Evolutionary conservation across 2,888 invertebrate genomes (phyloP).

Genomic region (Agrenia bidenticulata): DNA sequence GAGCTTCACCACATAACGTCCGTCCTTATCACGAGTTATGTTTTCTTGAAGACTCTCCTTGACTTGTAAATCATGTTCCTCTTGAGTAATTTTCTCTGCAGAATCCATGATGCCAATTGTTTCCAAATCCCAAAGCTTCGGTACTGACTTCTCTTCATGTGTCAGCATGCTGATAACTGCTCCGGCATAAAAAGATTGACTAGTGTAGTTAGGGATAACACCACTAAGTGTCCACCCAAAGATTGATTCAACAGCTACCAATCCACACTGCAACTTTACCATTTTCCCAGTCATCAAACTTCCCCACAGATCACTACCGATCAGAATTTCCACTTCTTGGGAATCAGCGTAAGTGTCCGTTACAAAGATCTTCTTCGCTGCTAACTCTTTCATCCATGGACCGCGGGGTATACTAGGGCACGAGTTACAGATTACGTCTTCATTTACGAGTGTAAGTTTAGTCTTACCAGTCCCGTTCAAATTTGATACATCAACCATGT

Average conservation of each 20-base stretch:
- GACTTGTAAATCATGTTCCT: conserved; percentile 17
- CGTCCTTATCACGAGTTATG: conserved; percentile 8
- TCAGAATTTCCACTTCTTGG: conserved; percentile 27
- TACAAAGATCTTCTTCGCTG: not conserved
- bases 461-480: not conserved
- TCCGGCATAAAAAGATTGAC: not conserved
- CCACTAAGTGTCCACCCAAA: conserved; percentile 34
- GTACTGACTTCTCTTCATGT: not conserved
- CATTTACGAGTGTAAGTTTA: conserved; percentile 3
- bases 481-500: not conserved
- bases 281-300: conserved; percentile 29
- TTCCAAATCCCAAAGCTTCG: conserved; percentile 34
- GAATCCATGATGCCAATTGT: conserved; percentile 32
- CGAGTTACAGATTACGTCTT: conserved; percentile 7
- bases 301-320: conserved; percentile 28
- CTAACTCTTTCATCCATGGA: conserved; percentile 16
- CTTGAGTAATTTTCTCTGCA: conserved; percentile 13
- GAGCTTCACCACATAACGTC: conserved; percentile 26
- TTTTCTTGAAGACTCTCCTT: conserved; percentile 20
- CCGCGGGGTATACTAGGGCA: conserved; percentile 11
- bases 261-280: conserved; percentile 22
- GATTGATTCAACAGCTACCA: conserved; percentile 31
- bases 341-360: conserved; percentile 8
- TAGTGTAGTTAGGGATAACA: not conserved
- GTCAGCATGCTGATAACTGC: not conserved